A percentile compares a stretch with the other conserved stretches of the same genome.
These are phyloP conservation scores for Zoanthus sociatus DNA, from an alignment of 92 coral and sea anemone species.

Conservation along the genomic window DNA sequence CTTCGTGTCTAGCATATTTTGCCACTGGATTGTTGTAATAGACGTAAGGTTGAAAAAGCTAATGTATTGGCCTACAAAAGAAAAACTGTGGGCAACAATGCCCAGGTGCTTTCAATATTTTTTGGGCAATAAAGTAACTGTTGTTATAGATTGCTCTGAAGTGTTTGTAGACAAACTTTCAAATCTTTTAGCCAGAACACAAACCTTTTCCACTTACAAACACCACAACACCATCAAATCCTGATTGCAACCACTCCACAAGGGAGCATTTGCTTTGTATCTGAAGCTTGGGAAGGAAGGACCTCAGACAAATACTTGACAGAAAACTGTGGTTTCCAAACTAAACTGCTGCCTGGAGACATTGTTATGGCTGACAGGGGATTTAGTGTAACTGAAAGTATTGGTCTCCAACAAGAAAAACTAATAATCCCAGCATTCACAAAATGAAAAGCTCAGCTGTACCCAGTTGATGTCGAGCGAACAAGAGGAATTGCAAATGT, in stretches of 20 bases:
- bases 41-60: too few species aligned
- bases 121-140: too few species aligned
- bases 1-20: too few species aligned
- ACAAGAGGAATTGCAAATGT: constrained; percentile 10
- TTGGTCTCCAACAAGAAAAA: neutral
- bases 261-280: neutral
- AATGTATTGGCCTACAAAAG: too few species aligned
- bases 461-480: neutral
- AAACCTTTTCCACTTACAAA: too few species aligned
- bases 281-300: neutral
- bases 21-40: too few species aligned
- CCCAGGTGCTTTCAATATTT: too few species aligned
- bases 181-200: too few species aligned
- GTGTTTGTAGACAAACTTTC: too few species aligned
- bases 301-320: neutral
- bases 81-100: too few species aligned
- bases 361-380: neutral
- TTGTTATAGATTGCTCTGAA: too few species aligned
- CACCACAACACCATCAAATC: neutral
- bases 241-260: neutral
- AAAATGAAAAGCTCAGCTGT: neutral
- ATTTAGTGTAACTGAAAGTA: neutral
- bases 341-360: neutral
- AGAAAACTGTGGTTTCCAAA: neutral
- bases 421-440: neutral